These are phyloP conservation scores for Acipenser oxyrinchus DNA, from an alignment of 2,797 vertebrate species.

Conservation along the genomic window DNA sequence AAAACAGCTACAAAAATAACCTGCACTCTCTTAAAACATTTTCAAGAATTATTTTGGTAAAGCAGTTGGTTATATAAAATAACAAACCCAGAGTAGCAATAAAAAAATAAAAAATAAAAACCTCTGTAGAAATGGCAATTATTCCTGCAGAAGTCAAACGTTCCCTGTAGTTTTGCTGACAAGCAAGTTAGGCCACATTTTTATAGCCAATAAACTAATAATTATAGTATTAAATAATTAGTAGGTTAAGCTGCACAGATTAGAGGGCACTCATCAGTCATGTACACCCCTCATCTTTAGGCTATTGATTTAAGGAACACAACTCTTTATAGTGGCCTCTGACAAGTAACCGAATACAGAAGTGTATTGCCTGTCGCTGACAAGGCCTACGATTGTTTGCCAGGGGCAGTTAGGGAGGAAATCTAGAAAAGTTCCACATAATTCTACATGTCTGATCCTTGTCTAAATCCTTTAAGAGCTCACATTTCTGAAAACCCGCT, in stretches of 20 bases:
- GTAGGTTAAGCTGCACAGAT: constrained; percentile 63
- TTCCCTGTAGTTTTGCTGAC: constrained; percentile 65
- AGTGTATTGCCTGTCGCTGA: constrained; percentile 64
- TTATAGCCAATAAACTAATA: constrained; percentile 65
- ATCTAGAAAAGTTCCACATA: constrained; percentile 63
- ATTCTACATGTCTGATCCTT: constrained; percentile 59
- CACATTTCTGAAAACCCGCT: constrained; percentile 59
- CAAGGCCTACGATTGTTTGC: constrained; percentile 67
- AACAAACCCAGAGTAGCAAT: constrained; percentile 43
- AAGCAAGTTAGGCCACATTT: constrained; percentile 63
- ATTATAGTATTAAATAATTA: constrained; percentile 69
- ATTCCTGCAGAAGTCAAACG: constrained; percentile 51
- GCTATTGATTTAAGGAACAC: constrained; percentile 53
- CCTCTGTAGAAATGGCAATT: constrained; percentile 58
- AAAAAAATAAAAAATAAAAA: constrained; percentile 36
- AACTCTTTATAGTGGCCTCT: constrained; percentile 46
- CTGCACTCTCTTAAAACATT: constrained; percentile 32
- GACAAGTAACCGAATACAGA: constrained; percentile 56
- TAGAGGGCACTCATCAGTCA: constrained; percentile 56
- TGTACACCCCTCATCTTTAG: constrained; percentile 43
- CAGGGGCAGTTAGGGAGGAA: constrained; percentile 53
- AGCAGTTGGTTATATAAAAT: constrained; percentile 28
- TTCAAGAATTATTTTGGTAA: constrained; percentile 36
- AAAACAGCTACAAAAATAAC: not conserved
- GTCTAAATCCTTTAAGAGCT: constrained; percentile 57